Conservation (phyloP, 2,888 invertebrate genomes). For the Strigamia transsilvanica region DNA sequence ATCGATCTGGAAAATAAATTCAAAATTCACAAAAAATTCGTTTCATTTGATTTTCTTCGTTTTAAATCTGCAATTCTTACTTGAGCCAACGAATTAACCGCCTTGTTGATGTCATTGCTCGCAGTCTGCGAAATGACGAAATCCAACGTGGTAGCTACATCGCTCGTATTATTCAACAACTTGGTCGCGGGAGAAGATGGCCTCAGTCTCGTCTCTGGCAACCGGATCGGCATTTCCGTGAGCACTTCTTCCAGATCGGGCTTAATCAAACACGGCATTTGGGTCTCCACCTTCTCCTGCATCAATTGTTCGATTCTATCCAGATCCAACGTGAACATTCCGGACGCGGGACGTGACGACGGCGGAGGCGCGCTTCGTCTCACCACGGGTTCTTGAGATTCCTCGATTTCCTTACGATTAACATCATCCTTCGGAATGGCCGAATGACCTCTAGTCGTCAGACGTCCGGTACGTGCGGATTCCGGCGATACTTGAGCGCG, state of each 20-base stretch:
- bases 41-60: neutral
- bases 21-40: neutral
- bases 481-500: constrained; percentile 66
- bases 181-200: constrained; percentile 61
- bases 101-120: constrained; percentile 71
- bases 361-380: constrained; percentile 3
- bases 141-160: constrained; percentile 65
- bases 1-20: constrained; percentile 69
- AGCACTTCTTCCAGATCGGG: constrained; percentile 62
- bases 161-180: constrained; percentile 60
- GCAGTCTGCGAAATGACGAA: constrained; percentile 72
- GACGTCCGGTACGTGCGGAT: constrained; percentile 63
- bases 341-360: constrained; percentile 67
- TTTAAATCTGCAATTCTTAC: constrained; percentile 57
- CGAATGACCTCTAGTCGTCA: neutral
- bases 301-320: constrained; percentile 58
- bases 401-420: constrained; percentile 9
- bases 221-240: constrained; percentile 59
- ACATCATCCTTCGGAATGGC: constrained; percentile 9
- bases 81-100: constrained; percentile 73
- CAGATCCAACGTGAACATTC: constrained; percentile 79
- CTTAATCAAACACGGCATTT: constrained; percentile 60
- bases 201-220: constrained; percentile 60
- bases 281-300: constrained; percentile 55
- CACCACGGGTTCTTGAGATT: neutral